Conservation (phyloP, 2,113 vertebrate species). For the Vulpes vulpes region DNA sequence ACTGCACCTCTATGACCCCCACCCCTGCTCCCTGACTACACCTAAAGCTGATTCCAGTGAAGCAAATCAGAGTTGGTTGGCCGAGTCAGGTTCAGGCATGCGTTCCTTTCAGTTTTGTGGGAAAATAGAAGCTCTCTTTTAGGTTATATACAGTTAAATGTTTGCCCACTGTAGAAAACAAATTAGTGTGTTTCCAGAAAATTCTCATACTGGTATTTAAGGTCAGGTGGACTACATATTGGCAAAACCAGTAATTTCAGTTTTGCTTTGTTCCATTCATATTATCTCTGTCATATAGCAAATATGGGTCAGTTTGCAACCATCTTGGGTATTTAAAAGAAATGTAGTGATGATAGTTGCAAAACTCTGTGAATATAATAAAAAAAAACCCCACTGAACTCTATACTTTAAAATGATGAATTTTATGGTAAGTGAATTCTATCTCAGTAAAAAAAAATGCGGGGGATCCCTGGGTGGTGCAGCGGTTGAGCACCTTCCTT, state of each 20-base stretch:
- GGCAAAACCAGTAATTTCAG: not conserved
- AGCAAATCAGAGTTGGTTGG: not conserved
- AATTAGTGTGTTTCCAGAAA: not conserved
- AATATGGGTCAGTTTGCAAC: not conserved
- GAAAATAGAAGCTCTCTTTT: not conserved
- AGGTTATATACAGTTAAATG: not conserved
- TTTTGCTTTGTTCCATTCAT: not conserved
- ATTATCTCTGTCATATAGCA: not conserved
- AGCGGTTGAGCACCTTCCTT: too few relatives aligned
- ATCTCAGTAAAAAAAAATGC: not conserved
- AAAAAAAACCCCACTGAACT: not conserved
- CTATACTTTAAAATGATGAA: not conserved
- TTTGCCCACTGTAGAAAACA: not conserved
- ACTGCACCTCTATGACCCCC: fast-evolving
- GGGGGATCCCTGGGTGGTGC: too few relatives aligned
- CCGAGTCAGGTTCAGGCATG: not conserved
- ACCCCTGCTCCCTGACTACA: not conserved
- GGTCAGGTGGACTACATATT: not conserved
- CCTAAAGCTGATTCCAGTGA: not conserved
- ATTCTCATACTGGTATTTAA: not conserved
- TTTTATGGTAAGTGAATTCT: conserved; percentile 26
- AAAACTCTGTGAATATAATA: not conserved
- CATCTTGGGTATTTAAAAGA: not conserved
- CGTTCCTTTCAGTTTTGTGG: not conserved
- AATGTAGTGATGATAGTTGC: not conserved